Evolutionary conservation across 92 coral and sea anemone genomes (phyloP).

Genomic region (Palythoa grandiflora): DNA sequence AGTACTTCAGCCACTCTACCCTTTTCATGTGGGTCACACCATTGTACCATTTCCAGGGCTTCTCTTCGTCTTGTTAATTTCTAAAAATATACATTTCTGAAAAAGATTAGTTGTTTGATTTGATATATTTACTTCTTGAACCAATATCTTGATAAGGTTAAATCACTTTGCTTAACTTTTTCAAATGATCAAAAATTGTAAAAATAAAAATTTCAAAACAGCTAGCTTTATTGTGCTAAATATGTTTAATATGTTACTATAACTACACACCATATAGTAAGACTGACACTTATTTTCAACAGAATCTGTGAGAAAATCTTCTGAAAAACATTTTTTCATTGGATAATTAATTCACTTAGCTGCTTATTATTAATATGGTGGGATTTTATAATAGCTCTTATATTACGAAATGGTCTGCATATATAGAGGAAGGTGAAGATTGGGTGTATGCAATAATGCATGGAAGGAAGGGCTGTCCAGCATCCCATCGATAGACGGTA

Average conservation of each 20-base stretch:
- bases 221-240: neutral
- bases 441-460: neutral
- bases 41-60: constrained; percentile 51
- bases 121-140: constrained; percentile 27
- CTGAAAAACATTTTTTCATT: neutral
- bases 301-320: neutral
- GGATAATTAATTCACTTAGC: constrained; percentile 5
- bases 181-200: constrained; percentile 8
- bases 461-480: constrained; percentile 14
- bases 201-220: neutral
- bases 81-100: constrained; percentile 42
- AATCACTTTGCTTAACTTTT: neutral
- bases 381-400: neutral
- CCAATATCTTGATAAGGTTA: constrained; percentile 3
- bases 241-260: neutral
- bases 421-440: neutral
- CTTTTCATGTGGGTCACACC: constrained; percentile 52
- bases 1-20: constrained; percentile 63
- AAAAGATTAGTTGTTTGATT: constrained; percentile 15
- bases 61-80: constrained; percentile 60
- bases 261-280: neutral
- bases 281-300: constrained; percentile 2
- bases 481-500: neutral
- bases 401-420: neutral
- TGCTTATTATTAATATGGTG: constrained; percentile 5